Evolutionary conservation across 2,797 vertebrate species (phyloP).

Genomic region (Carapus acus): DNA sequence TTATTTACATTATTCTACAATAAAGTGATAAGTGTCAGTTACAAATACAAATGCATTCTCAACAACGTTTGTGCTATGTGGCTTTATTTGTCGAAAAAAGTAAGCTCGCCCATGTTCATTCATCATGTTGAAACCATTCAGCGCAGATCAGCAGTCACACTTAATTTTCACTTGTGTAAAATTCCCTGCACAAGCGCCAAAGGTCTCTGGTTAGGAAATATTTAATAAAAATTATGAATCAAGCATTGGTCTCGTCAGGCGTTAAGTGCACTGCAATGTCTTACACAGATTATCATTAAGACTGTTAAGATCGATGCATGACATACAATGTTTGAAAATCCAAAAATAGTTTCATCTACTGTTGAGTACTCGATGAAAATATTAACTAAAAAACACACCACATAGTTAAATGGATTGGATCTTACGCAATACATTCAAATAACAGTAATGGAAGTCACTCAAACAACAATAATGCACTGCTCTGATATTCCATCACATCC

Average conservation of each 20-base stretch:
- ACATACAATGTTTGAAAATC: conserved; percentile 36
- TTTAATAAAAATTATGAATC: too few relatives aligned
- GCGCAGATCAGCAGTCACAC: too few relatives aligned
- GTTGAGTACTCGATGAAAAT: conserved; percentile 37
- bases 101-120: too few relatives aligned
- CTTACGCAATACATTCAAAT: conserved; percentile 44
- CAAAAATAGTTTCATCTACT: conserved; percentile 39
- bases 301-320: conserved; percentile 37
- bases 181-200: too few relatives aligned
- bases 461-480: conserved; percentile 69
- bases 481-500: conserved; percentile 59
- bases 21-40: conserved; percentile 37
- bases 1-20: conserved; percentile 31
- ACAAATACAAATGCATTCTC: conserved; percentile 16
- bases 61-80: conserved; percentile 32
- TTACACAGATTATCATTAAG: conserved; percentile 47
- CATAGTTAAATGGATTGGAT: conserved; percentile 24
- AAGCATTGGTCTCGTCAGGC: conserved; percentile 40
- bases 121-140: too few relatives aligned
- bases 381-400: conserved; percentile 41
- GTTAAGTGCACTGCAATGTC: conserved; percentile 64
- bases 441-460: conserved; percentile 49
- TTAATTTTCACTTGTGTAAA: too few relatives aligned
- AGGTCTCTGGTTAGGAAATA: too few relatives aligned
- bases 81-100: conserved; percentile 50